Percentiles rank a stretch among this genome's conserved stretches.
phyloP scores from a whole-genome alignment of 2,113 vertebrate species.

The Corythoichthys intestinalis region DNA sequence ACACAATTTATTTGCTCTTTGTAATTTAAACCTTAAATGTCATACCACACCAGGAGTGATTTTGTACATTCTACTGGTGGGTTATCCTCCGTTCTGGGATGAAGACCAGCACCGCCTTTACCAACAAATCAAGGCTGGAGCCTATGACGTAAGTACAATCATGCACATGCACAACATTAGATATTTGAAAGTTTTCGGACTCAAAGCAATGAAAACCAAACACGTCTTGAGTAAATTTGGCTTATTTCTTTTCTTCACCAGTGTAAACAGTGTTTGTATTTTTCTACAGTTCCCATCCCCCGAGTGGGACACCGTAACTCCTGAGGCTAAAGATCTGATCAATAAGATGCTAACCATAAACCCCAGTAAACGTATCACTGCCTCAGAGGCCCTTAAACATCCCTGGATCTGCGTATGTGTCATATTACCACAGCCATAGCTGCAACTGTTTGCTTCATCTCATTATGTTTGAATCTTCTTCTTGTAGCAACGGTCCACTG shows the following conservation, averaged over 20 bases:
- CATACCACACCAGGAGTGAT: constrained; percentile 83
- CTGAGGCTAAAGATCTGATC: constrained; percentile 97
- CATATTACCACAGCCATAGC: constrained; percentile 11
- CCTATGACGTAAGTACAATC: constrained; percentile 83
- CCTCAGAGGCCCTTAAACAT: constrained; percentile 91
- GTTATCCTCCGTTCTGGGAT: constrained; percentile 98
- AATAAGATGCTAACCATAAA: constrained; percentile 99
- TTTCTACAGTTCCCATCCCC: constrained; percentile 89
- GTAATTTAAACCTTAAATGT: background rate
- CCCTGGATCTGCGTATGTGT: constrained; percentile 96
- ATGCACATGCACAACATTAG: background rate
- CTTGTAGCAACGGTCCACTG: constrained; percentile 93
- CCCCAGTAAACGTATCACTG: constrained; percentile 92
- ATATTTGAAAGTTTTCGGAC: too few species aligned
- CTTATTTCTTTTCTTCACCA: background rate
- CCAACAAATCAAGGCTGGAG: constrained; percentile 96
- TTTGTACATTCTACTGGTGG: constrained; percentile 95
- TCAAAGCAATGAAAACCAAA: too few species aligned
- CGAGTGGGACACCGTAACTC: constrained; percentile 97
- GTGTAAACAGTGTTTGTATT: background rate
- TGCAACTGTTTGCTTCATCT: constrained; percentile 14
- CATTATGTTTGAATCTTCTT: constrained; percentile 26
- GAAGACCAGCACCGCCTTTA: constrained; percentile 98
- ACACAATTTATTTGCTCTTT: background rate
- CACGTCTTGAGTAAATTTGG: background rate